phyloP scores from a whole-genome alignment of 1,140 invertebrate genomes.

The Pinna nobilis region DNA sequence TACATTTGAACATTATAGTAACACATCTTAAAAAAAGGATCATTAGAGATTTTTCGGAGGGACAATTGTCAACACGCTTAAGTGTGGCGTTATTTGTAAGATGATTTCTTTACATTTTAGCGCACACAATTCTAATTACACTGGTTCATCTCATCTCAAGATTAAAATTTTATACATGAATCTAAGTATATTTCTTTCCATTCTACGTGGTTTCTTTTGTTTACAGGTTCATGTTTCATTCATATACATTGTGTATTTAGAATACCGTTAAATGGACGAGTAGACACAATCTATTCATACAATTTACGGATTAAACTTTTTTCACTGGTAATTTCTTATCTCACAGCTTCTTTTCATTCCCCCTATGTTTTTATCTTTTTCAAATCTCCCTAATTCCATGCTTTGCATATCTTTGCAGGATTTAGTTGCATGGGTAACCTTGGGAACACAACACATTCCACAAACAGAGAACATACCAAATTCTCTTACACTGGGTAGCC shows the following conservation, averaged over 20 bases:
- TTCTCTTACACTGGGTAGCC: conserved; percentile 52
- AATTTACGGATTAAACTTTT: neutral
- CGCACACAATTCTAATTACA: no score
- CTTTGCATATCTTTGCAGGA: conserved; percentile 57
- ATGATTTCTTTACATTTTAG: no score
- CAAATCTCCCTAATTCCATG: neutral
- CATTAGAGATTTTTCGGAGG: no score
- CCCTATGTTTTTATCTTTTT: neutral
- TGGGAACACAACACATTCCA: conserved; percentile 65
- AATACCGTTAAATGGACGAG: neutral
- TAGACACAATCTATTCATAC: neutral
- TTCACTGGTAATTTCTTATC: neutral
- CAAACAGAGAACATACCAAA: conserved; percentile 64
- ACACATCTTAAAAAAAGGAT: no score
- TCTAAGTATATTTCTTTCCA: no score
- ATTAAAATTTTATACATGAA: no score
- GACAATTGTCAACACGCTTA: no score
- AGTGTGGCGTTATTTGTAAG: no score
- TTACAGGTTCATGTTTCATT: neutral
- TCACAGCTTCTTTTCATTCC: neutral
- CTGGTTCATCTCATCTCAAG: no score
- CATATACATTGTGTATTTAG: neutral
- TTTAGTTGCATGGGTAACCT: conserved; percentile 67
- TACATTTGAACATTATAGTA: no score
- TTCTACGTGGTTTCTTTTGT: no score